Base-by-base conservation (phyloP, 2,888 invertebrate genomes). In the Metellina segmentata region DNA sequence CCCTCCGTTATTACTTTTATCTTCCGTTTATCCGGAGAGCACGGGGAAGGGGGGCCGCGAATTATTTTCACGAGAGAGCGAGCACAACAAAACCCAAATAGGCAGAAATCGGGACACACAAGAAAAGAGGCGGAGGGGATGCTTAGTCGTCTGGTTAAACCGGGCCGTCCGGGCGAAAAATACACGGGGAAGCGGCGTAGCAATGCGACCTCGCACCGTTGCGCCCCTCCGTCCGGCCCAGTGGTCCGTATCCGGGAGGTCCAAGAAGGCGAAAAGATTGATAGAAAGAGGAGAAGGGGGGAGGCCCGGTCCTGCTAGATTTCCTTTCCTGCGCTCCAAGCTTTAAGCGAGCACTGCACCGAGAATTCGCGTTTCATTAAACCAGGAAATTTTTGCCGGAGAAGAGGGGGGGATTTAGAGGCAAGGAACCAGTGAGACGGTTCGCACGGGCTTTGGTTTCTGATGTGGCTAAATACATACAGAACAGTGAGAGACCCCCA, bases 401-500 rank as follows among this genome's bases (percentile, higher is more conserved):
- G 92, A 79, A 85, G 77, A 20, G 53, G 16, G 77, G 71, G 70
- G 70, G 86, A 82, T 88, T 81, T 77, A 78, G 90, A 90, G 34
- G 85, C 75, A 90, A 90, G 85, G 90, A 85, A 86, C 71, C 85
- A 88, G 82, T 89, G 85, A 90, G 92, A 87, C 82, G 90, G 79
- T 92, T 92, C 81, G 90, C 92, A 92, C 92, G 90, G 92, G 90
- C 90, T 89, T 90, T 92, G 90, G 92, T 92, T 92, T 92, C 92
- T 90, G 92, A 92, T 92, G 90, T 90, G 90, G 90, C 92, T 92
- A 92, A 92, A 92, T 92, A 92, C 92, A 92, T 92, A 92, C 92
- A 92, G 92, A 92, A 81, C 86, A 92, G 74, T 85, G 78, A 81
- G 79, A 53, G 53, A 88, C 85, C 78, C 81, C 83, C 70, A 70